Conservation (phyloP, 1,140 invertebrate genomes). For the Euura lappo region DNA sequence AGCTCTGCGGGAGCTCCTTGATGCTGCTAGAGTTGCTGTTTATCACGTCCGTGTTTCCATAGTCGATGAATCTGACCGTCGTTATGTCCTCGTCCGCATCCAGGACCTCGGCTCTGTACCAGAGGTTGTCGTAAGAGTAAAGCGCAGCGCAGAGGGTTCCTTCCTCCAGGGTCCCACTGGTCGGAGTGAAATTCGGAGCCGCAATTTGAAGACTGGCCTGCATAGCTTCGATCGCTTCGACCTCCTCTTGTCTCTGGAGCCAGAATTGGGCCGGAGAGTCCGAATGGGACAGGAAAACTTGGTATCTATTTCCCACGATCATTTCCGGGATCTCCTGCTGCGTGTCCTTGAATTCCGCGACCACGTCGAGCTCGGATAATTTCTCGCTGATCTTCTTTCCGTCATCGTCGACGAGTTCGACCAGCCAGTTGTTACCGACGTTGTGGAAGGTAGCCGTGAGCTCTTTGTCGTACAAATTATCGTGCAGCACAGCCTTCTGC, state of each 20-base stretch:
- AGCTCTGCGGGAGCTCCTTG: constrained; percentile 65
- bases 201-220: constrained; percentile 66
- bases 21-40: constrained; percentile 64
- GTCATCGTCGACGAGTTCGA: constrained; percentile 38
- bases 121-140: constrained; percentile 74
- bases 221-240: constrained; percentile 33
- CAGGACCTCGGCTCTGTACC: constrained; percentile 83
- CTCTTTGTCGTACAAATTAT: constrained; percentile 34
- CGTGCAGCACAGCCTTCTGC: constrained; percentile 40
- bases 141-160: constrained; percentile 74
- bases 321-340: constrained; percentile 27
- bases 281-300: constrained; percentile 39
- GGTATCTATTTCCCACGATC: constrained; percentile 34
- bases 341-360: constrained; percentile 6
- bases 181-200: constrained; percentile 54
- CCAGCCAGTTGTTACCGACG: constrained; percentile 46
- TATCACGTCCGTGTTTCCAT: constrained; percentile 78
- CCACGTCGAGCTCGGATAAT: constrained; percentile 26
- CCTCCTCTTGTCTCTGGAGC: constrained; percentile 38
- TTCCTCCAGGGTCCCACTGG: constrained; percentile 63
- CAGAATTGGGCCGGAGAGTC: constrained; percentile 52
- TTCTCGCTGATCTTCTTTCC: constrained; percentile 44
- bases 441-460: constrained; percentile 46
- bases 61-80: constrained; percentile 83
- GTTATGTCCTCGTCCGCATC: constrained; percentile 73